Evolutionary conservation across 1,140 invertebrate species (phyloP), one percentile per base, ranked within the genome.

Genomic region (Drosophila murphyi): DNA sequence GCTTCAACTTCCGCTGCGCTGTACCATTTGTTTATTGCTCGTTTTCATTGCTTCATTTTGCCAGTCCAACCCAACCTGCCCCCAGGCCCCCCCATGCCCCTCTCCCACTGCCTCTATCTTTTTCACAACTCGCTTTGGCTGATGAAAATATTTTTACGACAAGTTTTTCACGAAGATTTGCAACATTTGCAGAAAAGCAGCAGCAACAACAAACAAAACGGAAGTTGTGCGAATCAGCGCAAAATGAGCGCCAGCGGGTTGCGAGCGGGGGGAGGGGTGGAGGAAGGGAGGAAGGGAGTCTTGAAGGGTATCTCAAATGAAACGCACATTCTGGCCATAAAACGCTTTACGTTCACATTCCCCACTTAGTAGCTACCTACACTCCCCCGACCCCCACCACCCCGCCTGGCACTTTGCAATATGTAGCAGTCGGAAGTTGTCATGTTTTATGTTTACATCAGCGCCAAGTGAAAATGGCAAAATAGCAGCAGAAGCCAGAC

Each of bases 101-200:
- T 28, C 62, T 29, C 12, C 54, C 4, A 20, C 20, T 20, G 20
- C 20, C 20, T 20, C 20, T 20, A 20, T 20, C 20, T 20, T 20
- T 3, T n/a, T 51, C 35, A 32, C 7, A 55, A 37, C 37, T 20
- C 54, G 29, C 52, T 7, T 55, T 69, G 77, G 60, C 76, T 80
- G 83, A 88, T 88, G 83, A 79, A 88, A 88, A 89, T 88, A 88
- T 88, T 89, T 88, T 89, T 88, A 89, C 85, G 83, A 89, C 85
- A 89, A 88, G 83, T 87, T 89, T 83, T 88, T 83, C 83, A 80
- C 80, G 61, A 89, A 89, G 83, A 88, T 88, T 89, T 88, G 83
- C 85, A 88, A 87, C 83, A 87, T 88, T 87, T 77, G 80, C 82
- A 88, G 79, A 89, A 86, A 85, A 74, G 47, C 63, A 43, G 29